Conservation (phyloP, 64 coral and sea anemone species). For the Catalaphyllia jardinei region DNA sequence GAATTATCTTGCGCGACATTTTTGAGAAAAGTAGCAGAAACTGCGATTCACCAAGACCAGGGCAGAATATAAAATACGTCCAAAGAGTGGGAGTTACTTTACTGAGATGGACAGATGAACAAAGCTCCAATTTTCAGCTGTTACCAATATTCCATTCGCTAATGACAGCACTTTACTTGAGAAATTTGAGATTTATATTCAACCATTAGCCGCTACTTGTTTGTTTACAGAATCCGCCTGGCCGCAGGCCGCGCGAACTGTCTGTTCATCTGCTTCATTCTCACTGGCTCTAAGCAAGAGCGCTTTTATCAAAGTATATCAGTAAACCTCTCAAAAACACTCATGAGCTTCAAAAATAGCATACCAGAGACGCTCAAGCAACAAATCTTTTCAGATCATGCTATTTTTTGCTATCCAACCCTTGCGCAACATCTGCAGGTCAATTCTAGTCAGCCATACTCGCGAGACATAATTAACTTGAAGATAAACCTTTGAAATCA, state of each 20-base stretch:
- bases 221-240: not conserved
- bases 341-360: not conserved
- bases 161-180: constrained; percentile 25
- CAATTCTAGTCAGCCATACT: not conserved
- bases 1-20: not conserved
- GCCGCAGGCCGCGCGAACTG: not conserved
- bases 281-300: not conserved
- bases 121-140: not conserved
- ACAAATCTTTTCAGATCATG: not conserved
- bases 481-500: not conserved
- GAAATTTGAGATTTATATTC: constrained; percentile 27
- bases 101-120: not conserved
- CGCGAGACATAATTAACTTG: not conserved
- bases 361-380: too few species aligned
- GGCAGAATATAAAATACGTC: not conserved
- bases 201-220: not conserved
- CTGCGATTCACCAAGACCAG: not conserved
- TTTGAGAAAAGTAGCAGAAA: not conserved
- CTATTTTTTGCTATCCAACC: not conserved
- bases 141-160: not conserved
- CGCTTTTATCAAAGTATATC: not conserved
- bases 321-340: too few species aligned
- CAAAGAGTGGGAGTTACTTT: not conserved
- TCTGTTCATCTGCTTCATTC: not conserved
- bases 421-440: not conserved